Evolutionary conservation across 2,113 vertebrate genomes (phyloP).

Genomic region (Cyprinodon brontotheroides): DNA sequence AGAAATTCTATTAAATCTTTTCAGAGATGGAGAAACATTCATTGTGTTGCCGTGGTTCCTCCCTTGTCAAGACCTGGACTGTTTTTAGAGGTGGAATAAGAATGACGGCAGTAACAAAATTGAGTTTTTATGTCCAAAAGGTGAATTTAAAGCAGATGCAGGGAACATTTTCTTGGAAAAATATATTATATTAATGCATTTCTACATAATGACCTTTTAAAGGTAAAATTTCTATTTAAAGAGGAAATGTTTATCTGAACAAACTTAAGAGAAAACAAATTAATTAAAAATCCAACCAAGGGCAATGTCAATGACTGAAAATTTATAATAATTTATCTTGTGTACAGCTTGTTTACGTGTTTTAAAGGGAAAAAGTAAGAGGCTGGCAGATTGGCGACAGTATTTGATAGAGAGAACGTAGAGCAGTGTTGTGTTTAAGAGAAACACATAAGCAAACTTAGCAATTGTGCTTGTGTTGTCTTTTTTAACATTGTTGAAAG

Average conservation of each 20-base stretch:
- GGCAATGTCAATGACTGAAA: neutral
- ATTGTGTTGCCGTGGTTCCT: neutral
- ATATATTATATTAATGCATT: too few relatives aligned
- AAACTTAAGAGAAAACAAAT: neutral
- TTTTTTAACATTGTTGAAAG: too few relatives aligned
- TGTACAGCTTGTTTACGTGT: too few relatives aligned
- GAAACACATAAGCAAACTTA: neutral
- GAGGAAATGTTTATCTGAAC: neutral
- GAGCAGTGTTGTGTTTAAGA: neutral
- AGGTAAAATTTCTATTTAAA: neutral
- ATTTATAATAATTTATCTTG: too few relatives aligned
- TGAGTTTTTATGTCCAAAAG: constrained; percentile 11
- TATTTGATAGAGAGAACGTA: too few relatives aligned
- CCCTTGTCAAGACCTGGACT: constrained; percentile 9
- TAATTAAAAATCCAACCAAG: too few relatives aligned
- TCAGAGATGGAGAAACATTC: neutral
- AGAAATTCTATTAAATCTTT: neutral
- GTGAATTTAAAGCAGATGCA: constrained; percentile 24
- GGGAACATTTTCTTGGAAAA: neutral
- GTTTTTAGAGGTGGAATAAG: constrained; percentile 34
- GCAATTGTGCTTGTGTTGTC: too few relatives aligned
- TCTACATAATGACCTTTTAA: too few relatives aligned
- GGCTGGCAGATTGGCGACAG: too few relatives aligned
- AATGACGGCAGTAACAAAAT: constrained; percentile 13
- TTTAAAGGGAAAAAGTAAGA: too few relatives aligned